Evolutionary conservation across 2,113 vertebrate species (phyloP).

Genomic region (Tragulus kanchil): DNA sequence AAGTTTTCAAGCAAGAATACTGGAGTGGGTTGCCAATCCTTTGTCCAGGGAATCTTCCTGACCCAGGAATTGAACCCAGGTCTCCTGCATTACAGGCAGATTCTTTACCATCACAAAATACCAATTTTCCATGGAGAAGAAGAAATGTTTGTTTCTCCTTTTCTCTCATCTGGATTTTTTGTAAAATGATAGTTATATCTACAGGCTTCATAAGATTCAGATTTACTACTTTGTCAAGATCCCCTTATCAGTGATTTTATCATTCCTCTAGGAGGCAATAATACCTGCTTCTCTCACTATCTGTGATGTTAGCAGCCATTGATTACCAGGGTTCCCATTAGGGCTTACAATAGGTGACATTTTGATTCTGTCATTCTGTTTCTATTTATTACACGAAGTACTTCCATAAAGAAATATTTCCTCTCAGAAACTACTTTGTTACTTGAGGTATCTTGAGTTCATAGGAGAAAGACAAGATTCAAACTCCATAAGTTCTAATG

Average conservation of each 20-base stretch:
- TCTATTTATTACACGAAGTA: neutral
- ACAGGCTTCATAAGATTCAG: neutral
- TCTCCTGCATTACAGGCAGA: neutral
- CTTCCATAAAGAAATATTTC: neutral
- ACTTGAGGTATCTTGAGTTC: constrained; percentile 5
- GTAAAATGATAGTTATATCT: neutral
- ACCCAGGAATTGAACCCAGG: neutral
- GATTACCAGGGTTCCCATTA: neutral
- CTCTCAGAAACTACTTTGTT: neutral
- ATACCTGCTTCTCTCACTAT: neutral
- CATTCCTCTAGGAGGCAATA: neutral
- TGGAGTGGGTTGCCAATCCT: neutral
- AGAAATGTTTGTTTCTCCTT: neutral
- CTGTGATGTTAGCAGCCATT: neutral
- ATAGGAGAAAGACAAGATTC: constrained; percentile 29
- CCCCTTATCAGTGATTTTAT: neutral
- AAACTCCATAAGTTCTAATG: neutral
- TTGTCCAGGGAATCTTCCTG: neutral
- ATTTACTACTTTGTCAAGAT: constrained; percentile 3
- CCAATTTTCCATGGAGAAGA: neutral
- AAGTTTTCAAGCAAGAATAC: neutral
- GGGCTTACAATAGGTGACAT: neutral
- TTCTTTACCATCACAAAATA: neutral
- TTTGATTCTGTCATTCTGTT: constrained; percentile 16
- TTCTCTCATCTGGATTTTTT: neutral